Percentiles rank a stretch among this genome's conserved stretches.
Evolutionary conservation across 2,888 invertebrate species (phyloP).

Genomic region (Gymnocheta viridis): DNA sequence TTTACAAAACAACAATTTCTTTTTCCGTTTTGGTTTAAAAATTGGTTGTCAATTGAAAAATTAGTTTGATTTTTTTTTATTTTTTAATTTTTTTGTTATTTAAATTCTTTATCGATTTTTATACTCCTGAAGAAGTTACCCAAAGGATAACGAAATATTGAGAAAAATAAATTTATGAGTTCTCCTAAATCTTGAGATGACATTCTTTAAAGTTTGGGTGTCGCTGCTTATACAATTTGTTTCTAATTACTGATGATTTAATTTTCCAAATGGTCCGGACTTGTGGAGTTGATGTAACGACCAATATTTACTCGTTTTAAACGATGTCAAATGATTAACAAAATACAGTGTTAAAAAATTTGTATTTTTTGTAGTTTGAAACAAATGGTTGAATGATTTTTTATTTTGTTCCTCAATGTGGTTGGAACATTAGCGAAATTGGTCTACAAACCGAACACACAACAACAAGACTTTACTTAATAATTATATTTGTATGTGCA

Average conservation of each 20-base stretch:
- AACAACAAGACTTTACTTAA: neutral
- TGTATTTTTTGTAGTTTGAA: neutral
- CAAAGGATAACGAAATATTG: no score
- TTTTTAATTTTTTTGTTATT: no score
- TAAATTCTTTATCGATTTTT: no score
- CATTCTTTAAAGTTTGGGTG: neutral
- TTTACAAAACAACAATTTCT: no score
- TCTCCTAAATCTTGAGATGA: neutral
- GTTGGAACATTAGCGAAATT: neutral
- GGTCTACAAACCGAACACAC: neutral
- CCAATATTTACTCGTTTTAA: conserved; percentile 10
- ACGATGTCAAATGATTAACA: conserved; percentile 45
- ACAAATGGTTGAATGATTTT: neutral
- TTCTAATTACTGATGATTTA: conserved; percentile 5
- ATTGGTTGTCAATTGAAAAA: no score
- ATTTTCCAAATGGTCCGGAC: neutral
- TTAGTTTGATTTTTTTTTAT: no score
- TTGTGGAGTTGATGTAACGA: neutral
- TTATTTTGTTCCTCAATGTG: neutral
- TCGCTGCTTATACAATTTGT: conserved; percentile 1
- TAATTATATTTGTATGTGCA: neutral
- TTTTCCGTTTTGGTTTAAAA: no score
- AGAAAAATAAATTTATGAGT: no score
- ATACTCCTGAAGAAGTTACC: no score
- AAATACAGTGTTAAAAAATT: conserved; percentile 36